Evolutionary conservation across 2,797 vertebrate species (phyloP).

Genomic region (Chloroceryle inda): DNA sequence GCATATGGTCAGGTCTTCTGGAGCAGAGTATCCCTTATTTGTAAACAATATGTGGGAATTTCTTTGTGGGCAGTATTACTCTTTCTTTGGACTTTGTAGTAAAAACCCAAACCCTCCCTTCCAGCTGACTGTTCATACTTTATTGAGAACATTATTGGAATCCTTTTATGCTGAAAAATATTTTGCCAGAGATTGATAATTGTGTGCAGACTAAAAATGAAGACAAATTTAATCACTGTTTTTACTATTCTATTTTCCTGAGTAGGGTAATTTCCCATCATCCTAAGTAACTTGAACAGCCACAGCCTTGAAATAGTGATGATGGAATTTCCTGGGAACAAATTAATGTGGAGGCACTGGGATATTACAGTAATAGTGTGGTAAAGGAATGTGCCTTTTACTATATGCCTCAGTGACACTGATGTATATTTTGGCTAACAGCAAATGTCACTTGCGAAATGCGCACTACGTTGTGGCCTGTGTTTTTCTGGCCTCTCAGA

Average conservation of each 20-base stretch:
- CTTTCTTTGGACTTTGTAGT: background rate
- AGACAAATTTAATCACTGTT: slow-evolving; percentile 30
- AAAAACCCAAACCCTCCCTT: background rate
- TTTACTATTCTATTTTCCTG: slow-evolving; percentile 47
- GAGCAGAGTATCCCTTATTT: background rate
- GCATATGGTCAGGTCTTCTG: background rate
- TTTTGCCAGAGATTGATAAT: slow-evolving; percentile 5
- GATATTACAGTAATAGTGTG: slow-evolving; percentile 16
- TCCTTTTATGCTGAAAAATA: background rate
- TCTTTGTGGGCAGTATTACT: background rate
- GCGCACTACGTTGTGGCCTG: background rate
- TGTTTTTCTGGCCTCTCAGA: slow-evolving; percentile 22
- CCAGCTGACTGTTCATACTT: background rate
- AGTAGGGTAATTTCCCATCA: slow-evolving; percentile 31
- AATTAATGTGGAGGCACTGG: slow-evolving; percentile 36
- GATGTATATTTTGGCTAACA: slow-evolving; percentile 51
- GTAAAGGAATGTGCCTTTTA: slow-evolving; percentile 37
- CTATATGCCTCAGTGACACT: background rate
- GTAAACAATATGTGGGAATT: background rate
- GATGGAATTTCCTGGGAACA: slow-evolving; percentile 70
- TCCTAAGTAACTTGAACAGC: slow-evolving; percentile 10
- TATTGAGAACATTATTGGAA: background rate
- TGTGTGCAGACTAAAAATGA: background rate
- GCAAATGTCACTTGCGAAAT: slow-evolving; percentile 2
- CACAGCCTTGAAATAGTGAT: slow-evolving; percentile 36